These are phyloP conservation scores for Rhinophrynus dorsalis DNA, from an alignment of 2,797 vertebrate genomes.

Conservation along the genomic window DNA sequence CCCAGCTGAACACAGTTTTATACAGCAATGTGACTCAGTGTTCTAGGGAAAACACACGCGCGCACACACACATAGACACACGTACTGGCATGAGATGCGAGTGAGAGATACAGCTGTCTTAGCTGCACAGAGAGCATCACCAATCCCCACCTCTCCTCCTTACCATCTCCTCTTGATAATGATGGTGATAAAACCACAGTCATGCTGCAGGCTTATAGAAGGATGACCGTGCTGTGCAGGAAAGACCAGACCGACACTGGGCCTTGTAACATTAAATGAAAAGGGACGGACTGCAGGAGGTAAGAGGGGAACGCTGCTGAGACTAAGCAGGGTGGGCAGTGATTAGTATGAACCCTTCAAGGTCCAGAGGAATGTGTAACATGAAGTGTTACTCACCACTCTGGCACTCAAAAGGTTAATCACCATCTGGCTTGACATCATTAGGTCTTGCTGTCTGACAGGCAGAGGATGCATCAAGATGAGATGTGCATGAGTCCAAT, in stretches of 20 bases:
- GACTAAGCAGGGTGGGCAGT: not conserved
- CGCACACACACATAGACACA: conserved; percentile 8
- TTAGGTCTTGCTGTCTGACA: too few relatives aligned
- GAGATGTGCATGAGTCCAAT: too few relatives aligned
- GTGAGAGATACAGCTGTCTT: not conserved
- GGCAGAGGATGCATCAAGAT: too few relatives aligned
- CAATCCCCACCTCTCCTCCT: not conserved
- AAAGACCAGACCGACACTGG: not conserved
- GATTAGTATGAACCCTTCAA: too few relatives aligned
- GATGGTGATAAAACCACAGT: not conserved
- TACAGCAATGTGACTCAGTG: conserved; percentile 39
- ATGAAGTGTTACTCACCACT: too few relatives aligned
- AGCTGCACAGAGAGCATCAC: not conserved
- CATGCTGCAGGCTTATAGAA: not conserved
- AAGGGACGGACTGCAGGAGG: not conserved
- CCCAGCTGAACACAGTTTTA: conserved; percentile 22
- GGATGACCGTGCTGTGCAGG: not conserved
- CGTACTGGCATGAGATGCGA: not conserved
- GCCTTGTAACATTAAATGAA: not conserved
- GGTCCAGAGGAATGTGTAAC: too few relatives aligned
- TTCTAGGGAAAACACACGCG: not conserved
- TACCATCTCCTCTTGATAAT: not conserved
- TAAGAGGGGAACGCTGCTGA: too few relatives aligned
- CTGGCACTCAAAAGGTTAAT: too few relatives aligned
- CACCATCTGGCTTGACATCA: too few relatives aligned